A percentile compares a stretch with the other conserved stretches of the same genome.
Evolutionary conservation across 2,797 vertebrate genomes (phyloP).

Genomic region (Enteromius argenteus): DNA sequence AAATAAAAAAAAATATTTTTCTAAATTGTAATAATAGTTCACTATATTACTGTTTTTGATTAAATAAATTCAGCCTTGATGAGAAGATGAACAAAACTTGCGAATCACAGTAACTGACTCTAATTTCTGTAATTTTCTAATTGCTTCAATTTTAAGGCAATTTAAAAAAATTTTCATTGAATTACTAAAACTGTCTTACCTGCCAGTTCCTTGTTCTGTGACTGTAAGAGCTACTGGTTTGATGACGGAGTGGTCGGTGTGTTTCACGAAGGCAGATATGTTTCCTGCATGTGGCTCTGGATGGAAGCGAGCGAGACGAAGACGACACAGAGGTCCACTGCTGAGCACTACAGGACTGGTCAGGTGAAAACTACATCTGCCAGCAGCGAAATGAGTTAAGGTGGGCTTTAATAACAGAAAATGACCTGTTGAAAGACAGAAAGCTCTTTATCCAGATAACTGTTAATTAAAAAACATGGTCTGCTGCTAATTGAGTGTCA

Average conservation of each 20-base stretch:
- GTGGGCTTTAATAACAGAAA: constrained; percentile 80
- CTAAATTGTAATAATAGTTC: not conserved
- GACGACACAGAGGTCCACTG: constrained; percentile 76
- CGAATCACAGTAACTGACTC: not conserved
- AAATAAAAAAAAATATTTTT: not conserved
- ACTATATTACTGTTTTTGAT: not conserved
- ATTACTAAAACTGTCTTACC: constrained; percentile 71
- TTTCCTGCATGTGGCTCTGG: constrained; percentile 73
- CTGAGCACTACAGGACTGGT: constrained; percentile 81
- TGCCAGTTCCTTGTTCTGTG: constrained; percentile 59
- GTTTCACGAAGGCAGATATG: constrained; percentile 77
- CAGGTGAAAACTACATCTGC: constrained; percentile 80
- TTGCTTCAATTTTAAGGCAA: not conserved
- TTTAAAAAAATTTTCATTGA: not conserved
- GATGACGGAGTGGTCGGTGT: constrained; percentile 69
- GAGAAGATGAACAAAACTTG: not conserved
- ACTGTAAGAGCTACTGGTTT: constrained; percentile 68
- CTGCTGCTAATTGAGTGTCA: not conserved
- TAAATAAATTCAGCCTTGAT: not conserved
- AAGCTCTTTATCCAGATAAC: not conserved
- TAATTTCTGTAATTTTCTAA: not conserved
- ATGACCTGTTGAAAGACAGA: constrained; percentile 73
- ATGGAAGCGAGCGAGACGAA: constrained; percentile 81
- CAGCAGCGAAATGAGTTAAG: constrained; percentile 64
- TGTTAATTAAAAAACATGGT: not conserved